phyloP scores from a whole-genome alignment of 1,140 invertebrate genomes.

The Caenorhabditis briggsae region DNA sequence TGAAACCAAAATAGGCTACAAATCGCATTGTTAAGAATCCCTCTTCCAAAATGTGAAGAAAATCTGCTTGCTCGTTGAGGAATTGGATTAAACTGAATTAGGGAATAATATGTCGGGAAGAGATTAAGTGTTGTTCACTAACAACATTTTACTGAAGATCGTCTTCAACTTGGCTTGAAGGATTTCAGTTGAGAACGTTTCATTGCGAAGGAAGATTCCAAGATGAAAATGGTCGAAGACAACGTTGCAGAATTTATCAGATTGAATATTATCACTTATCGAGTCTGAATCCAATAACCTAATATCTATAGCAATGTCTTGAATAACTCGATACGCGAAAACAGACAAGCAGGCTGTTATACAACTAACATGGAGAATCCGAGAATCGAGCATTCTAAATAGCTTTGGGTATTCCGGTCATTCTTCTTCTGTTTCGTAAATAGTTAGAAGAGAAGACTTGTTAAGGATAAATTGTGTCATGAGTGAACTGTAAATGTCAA shows the following conservation, averaged over 20 bases:
- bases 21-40: background rate
- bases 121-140: background rate
- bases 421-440: background rate
- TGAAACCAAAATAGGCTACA: background rate
- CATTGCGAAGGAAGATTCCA: background rate
- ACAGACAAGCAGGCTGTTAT: background rate
- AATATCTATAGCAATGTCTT: background rate
- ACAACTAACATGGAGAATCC: background rate
- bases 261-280: background rate
- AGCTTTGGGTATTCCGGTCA: background rate
- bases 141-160: background rate
- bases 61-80: background rate
- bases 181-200: background rate
- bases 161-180: background rate
- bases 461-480: too few relatives aligned
- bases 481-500: conserved; percentile 22
- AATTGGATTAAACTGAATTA: conserved; percentile 4
- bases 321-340: background rate
- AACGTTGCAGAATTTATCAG: background rate
- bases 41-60: background rate
- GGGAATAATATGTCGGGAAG: background rate
- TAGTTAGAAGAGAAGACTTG: background rate
- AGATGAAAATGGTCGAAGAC: background rate
- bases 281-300: background rate
- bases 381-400: background rate